A percentile compares a stretch with the other conserved stretches of the same genome.
Conservation (phyloP, 1,140 invertebrate genomes). For the Cotesia typhae region DNA sequence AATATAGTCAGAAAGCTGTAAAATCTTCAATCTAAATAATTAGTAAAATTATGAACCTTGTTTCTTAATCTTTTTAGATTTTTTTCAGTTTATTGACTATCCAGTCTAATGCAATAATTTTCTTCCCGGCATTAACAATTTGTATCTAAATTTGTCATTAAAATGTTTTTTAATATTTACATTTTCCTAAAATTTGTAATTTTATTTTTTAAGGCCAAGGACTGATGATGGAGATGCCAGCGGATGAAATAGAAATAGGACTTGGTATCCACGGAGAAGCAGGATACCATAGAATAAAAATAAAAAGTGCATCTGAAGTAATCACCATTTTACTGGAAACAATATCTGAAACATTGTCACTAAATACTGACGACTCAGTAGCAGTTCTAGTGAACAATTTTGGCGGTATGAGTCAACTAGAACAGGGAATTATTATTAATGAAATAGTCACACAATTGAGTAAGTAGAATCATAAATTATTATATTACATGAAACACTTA, state of each 20-base stretch:
- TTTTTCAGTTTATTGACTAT: too few relatives aligned
- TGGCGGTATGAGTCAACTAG: slow-evolving; percentile 79
- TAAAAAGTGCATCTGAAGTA: slow-evolving; percentile 65
- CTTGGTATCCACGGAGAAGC: slow-evolving; percentile 88
- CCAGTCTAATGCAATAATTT: too few relatives aligned
- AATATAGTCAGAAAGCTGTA: too few relatives aligned
- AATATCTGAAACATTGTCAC: slow-evolving; percentile 64
- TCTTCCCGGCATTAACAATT: too few relatives aligned
- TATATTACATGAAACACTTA: not conserved
- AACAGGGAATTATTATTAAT: slow-evolving; percentile 78
- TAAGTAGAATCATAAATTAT: slow-evolving; percentile 49
- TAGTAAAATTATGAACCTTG: too few relatives aligned
- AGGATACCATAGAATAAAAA: slow-evolving; percentile 76
- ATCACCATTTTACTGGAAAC: slow-evolving; percentile 65
- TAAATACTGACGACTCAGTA: slow-evolving; percentile 68
- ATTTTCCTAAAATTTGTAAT: not conserved
- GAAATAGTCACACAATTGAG: slow-evolving; percentile 74
- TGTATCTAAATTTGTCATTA: too few relatives aligned
- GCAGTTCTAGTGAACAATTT: slow-evolving; percentile 83
- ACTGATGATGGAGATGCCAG: slow-evolving; percentile 73
- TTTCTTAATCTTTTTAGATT: too few relatives aligned
- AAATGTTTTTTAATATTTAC: not conserved
- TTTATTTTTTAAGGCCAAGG: slow-evolving; percentile 58
- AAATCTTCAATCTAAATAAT: too few relatives aligned
- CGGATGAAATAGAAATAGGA: slow-evolving; percentile 82